These are phyloP conservation scores for Dasypolia templi DNA, from an alignment of 2,888 invertebrate genomes.

Conservation along the genomic window DNA sequence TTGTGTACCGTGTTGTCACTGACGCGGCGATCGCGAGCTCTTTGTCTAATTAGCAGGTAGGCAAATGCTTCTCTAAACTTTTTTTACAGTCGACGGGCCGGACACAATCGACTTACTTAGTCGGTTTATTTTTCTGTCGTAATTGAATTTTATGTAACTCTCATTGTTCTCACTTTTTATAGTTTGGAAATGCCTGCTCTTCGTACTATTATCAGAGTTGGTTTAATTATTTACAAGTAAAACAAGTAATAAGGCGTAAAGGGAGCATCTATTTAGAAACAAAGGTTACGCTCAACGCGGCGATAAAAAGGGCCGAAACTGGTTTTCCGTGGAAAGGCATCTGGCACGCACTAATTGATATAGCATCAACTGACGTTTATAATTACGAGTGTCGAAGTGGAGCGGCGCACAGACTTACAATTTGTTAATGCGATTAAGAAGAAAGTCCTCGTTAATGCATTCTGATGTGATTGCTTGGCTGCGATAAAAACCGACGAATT, in stretches of 20 bases:
- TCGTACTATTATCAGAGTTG: slow-evolving; percentile 47
- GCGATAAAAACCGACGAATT: slow-evolving; percentile 19
- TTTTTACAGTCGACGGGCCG: slow-evolving; percentile 68
- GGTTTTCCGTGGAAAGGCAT: slow-evolving; percentile 86
- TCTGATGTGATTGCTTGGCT: slow-evolving; percentile 40
- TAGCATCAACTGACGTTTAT: slow-evolving; percentile 82
- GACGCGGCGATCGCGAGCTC: slow-evolving; percentile 84
- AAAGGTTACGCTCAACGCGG: slow-evolving; percentile 76
- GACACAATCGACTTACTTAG: slow-evolving; percentile 70
- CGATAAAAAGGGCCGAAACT: slow-evolving; percentile 85
- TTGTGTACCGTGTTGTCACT: slow-evolving; percentile 84
- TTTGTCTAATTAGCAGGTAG: slow-evolving; percentile 90
- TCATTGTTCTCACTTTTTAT: slow-evolving; percentile 68
- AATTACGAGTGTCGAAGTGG: slow-evolving; percentile 73
- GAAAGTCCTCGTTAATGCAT: slow-evolving; percentile 45
- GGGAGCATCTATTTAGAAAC: slow-evolving; percentile 75
- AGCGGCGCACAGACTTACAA: slow-evolving; percentile 60
- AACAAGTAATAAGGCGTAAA: slow-evolving; percentile 61
- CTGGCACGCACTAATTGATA: slow-evolving; percentile 88
- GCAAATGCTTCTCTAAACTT: slow-evolving; percentile 82
- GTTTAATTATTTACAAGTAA: slow-evolving; percentile 63
- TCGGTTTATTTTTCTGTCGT: slow-evolving; percentile 70
- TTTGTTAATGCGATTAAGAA: slow-evolving; percentile 58
- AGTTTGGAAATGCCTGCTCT: slow-evolving; percentile 56
- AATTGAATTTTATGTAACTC: slow-evolving; percentile 73